Evolutionary conservation across 2,888 invertebrate genomes (phyloP).

Genomic region (Caenorhabditis doughertyi): DNA sequence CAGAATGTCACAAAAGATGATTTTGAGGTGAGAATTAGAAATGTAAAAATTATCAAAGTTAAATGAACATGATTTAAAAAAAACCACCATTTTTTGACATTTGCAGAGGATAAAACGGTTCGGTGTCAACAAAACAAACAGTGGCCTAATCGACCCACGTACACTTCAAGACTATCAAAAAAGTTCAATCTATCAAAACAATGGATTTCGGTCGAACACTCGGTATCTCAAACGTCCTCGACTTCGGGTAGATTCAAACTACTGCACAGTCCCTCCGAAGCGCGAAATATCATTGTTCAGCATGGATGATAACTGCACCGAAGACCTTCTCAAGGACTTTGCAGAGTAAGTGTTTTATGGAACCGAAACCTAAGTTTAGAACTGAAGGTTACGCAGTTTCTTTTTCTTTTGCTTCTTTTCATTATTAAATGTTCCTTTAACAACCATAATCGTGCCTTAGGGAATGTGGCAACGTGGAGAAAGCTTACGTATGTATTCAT

Average conservation of each 20-base stretch:
- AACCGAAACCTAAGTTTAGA: too few relatives aligned
- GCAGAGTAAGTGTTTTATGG: constrained; percentile 31
- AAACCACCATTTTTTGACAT: too few relatives aligned
- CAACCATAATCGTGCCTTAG: not conserved
- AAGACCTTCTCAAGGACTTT: constrained; percentile 39
- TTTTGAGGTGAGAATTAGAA: constrained; percentile 26
- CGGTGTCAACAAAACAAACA: constrained; percentile 17
- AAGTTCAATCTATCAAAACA: not conserved
- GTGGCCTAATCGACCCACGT: constrained; percentile 9
- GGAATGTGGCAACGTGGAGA: constrained; percentile 45
- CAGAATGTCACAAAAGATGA: constrained; percentile 7
- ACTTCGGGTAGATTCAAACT: constrained; percentile 46
- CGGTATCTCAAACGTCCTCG: not conserved
- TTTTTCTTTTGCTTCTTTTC: constrained; percentile 7
- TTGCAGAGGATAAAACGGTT: constrained; percentile 27
- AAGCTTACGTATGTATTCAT: constrained; percentile 48
- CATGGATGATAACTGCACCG: constrained; percentile 59
- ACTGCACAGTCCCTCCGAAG: constrained; percentile 39
- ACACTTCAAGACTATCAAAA: not conserved
- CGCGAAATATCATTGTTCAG: constrained; percentile 58
- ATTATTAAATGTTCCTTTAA: too few relatives aligned
- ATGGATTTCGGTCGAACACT: not conserved
- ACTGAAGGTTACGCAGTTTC: not conserved
- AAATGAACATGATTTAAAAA: not conserved
- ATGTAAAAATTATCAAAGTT: not conserved